These are phyloP conservation scores for Melanogrammus aeglefinus DNA, from an alignment of 2,797 vertebrate genomes.

Conservation along the genomic window DNA sequence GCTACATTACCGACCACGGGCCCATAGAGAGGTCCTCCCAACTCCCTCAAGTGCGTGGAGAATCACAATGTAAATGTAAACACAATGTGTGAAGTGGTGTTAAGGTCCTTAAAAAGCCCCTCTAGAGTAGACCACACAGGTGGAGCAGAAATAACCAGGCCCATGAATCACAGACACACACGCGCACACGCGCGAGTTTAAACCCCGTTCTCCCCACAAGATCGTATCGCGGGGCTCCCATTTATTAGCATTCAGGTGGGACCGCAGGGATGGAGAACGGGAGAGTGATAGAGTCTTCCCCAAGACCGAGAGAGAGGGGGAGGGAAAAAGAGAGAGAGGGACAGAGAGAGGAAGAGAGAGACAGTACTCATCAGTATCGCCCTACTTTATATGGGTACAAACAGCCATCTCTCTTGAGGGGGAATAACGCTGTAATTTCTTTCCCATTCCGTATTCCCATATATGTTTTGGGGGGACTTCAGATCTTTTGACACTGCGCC, in stretches of 20 bases:
- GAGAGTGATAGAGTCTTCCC: too few relatives aligned
- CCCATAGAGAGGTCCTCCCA: too few relatives aligned
- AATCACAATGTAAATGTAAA: too few relatives aligned
- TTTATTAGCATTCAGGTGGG: constrained; percentile 62
- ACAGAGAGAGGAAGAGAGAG: background rate
- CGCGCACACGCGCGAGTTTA: background rate
- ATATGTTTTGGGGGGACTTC: background rate
- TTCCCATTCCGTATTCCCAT: background rate
- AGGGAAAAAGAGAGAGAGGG: background rate
- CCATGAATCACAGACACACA: constrained; percentile 5
- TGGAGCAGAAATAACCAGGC: constrained; percentile 3
- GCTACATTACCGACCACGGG: too few relatives aligned
- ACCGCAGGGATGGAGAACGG: constrained; percentile 10
- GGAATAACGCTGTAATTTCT: background rate
- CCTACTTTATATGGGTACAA: background rate
- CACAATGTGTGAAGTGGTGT: too few relatives aligned
- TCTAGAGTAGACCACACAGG: constrained; percentile 5
- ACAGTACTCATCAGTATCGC: background rate
- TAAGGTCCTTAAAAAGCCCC: background rate
- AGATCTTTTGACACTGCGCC: background rate
- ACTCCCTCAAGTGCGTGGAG: too few relatives aligned
- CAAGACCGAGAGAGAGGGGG: too few relatives aligned
- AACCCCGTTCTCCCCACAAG: too few relatives aligned
- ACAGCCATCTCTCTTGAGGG: background rate
- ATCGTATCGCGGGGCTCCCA: background rate